phyloP scores from a whole-genome alignment of 2,797 vertebrate genomes.

The Octomys mimax region DNA sequence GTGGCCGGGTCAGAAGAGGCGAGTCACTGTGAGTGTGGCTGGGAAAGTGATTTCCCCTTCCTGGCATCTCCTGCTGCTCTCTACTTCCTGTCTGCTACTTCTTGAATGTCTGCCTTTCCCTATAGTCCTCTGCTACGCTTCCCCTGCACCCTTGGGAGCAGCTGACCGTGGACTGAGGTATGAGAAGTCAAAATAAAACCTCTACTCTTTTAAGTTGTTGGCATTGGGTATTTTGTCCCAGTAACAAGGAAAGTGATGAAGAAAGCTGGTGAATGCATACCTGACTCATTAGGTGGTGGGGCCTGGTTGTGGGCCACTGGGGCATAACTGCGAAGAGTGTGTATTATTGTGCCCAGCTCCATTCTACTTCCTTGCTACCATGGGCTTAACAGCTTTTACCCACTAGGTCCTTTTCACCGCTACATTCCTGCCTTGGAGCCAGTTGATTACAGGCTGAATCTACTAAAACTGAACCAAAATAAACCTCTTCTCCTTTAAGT shows the following conservation, averaged over 20 bases:
- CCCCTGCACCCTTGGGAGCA: not conserved
- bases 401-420: not conserved
- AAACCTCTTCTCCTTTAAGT: not conserved
- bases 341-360: not conserved
- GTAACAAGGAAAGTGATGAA: not conserved
- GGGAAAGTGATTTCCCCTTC: not conserved
- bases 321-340: not conserved
- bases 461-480: not conserved
- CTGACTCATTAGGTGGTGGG: not conserved
- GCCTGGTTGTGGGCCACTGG: not conserved
- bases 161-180: not conserved
- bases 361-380: not conserved
- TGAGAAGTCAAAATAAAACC: not conserved
- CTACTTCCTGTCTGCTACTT: not conserved
- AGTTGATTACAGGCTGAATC: not conserved
- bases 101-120: not conserved
- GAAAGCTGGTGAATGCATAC: not conserved
- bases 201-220: not conserved
- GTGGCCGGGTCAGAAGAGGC: not conserved
- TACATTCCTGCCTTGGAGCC: not conserved
- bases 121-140: not conserved
- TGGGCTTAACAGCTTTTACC: not conserved
- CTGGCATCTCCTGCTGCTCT: not conserved
- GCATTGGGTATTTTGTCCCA: not conserved
- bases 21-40: not conserved